A percentile compares a stretch with the other conserved stretches of the same genome.
Evolutionary conservation across 2,113 vertebrate genomes (phyloP).

Genomic region (Thamnophis sirtalis): DNA sequence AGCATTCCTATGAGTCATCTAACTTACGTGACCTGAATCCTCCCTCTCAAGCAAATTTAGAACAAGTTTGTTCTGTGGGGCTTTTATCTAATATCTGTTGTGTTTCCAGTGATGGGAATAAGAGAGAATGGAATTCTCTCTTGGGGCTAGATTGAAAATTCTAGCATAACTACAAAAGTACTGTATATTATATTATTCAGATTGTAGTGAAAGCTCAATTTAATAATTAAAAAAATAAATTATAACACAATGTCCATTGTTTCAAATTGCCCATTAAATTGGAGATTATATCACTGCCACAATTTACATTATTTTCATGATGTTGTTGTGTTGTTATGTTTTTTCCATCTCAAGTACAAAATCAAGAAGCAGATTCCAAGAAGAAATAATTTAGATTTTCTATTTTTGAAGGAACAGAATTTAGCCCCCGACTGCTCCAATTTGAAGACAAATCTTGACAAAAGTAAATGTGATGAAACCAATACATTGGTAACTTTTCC

Average conservation of each 20-base stretch:
- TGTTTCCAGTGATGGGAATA: neutral
- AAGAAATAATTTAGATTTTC: neutral
- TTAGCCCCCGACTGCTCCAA: neutral
- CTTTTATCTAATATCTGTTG: neutral
- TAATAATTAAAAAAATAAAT: neutral
- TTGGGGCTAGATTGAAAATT: neutral
- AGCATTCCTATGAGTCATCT: neutral
- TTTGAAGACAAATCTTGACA: neutral
- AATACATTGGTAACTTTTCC: neutral
- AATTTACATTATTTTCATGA: neutral
- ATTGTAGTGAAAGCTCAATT: neutral
- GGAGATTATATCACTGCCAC: neutral
- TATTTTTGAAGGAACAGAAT: neutral
- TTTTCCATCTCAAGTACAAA: neutral
- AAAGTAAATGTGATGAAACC: neutral
- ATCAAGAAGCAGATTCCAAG: neutral
- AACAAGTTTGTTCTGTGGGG: neutral
- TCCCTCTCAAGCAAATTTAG: neutral
- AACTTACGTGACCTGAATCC: neutral
- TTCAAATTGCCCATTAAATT: neutral
- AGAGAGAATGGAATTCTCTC: neutral
- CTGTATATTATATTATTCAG: neutral
- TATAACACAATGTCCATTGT: neutral
- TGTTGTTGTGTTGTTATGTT: neutral
- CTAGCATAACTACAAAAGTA: neutral